Conservation (phyloP, 2,113 vertebrate genomes). For the Astur gentilis region DNA sequence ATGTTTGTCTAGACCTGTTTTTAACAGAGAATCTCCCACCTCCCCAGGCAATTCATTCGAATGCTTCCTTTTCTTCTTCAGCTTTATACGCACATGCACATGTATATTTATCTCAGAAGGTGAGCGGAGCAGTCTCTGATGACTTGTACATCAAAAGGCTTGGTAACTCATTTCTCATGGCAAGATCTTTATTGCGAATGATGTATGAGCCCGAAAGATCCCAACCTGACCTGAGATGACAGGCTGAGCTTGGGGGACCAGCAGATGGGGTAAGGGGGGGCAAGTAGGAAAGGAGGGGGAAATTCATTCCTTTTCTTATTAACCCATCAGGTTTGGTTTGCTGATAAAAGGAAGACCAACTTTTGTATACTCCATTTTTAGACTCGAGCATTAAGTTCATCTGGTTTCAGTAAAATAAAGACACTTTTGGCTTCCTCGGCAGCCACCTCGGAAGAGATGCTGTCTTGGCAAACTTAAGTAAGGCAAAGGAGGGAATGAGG, state of each 20-base stretch:
- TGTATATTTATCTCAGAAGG: neutral
- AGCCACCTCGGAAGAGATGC: neutral
- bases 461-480: neutral
- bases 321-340: neutral
- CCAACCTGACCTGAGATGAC: neutral
- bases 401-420: neutral
- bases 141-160: slow-evolving; percentile 42
- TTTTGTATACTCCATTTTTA: neutral
- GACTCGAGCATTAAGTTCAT: neutral
- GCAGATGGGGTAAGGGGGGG: neutral
- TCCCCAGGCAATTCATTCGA: slow-evolving; percentile 30
- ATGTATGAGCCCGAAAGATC: neutral
- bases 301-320: neutral
- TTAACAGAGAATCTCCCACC: slow-evolving; percentile 27
- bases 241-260: neutral
- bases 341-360: neutral
- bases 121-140: neutral
- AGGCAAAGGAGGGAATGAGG: neutral
- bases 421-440: neutral
- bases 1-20: slow-evolving; percentile 55
- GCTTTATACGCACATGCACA: neutral
- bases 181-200: neutral
- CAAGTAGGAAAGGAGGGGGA: neutral
- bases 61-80: neutral
- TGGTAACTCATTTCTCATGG: neutral